Base-by-base conservation (phyloP, 37 sponge, comb jelly and placozoan genomes). In the Haliclona indistincta region DNA sequence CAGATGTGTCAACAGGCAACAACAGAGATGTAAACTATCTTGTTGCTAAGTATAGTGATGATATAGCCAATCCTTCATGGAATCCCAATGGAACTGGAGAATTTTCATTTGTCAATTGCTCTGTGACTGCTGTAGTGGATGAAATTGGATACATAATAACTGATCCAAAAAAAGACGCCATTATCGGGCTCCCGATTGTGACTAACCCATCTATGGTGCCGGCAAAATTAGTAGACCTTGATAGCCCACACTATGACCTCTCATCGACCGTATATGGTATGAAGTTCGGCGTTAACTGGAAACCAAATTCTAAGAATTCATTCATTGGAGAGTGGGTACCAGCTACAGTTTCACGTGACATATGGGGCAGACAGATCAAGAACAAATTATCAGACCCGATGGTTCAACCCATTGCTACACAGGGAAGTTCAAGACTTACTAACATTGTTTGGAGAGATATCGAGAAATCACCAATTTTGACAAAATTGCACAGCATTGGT, bases 1-100 rank as follows among this genome's bases (percentile, higher is more conserved):
- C 71, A 7, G 71, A 71, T 71, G 71, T 71, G 13, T 53, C 33
- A 53, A 71, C 71, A 33, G 32, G 36, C 23, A 71, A 71, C 53
- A 71, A 71, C 52, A 49, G 28, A 33, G 10, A 11, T 45, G 7
- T 8, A 20, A 71, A 71, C 54, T 71, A 26, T 39, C 17, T 53
- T 7, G 34, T 7, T 20, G 3, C 47, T 4, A 65, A 65, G 4
- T 5, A 7, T 8, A 34, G 29, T 34, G 7, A 10, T 11, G 13
- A 5, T 26, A 17, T 23, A 58, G n/a, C n/a, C n/a, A 7, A 5
- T 15, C 32, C 25, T 5, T 23, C 20, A 7, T 77, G 79, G 79
- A 77, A 77, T 39, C 68, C 54, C 17, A 41, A 11, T 36, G 79
- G 79, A 17, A 77, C 79, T 23, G 54, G 68, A 20, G 67, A 54